phyloP scores from a whole-genome alignment of 2,113 vertebrate species.

The Ictidomys tridecemlineatus region DNA sequence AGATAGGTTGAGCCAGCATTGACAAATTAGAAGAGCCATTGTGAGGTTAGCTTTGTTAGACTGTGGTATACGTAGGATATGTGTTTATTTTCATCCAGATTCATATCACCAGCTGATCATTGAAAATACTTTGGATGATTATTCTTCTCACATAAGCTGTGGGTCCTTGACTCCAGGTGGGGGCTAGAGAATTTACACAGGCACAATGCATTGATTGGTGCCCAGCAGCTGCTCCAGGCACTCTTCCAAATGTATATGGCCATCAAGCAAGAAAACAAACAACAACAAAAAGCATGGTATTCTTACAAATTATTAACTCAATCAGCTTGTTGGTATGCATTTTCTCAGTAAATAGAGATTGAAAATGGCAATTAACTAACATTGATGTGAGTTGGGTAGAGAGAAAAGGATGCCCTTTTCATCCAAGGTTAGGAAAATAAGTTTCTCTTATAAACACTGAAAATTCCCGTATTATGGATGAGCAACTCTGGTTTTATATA shows the following conservation, averaged over 20 bases:
- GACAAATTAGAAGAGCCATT: background rate
- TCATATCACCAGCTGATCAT: background rate
- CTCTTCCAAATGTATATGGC: background rate
- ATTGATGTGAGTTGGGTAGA: background rate
- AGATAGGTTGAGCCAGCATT: too few relatives aligned
- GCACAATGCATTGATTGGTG: background rate
- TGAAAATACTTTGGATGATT: background rate
- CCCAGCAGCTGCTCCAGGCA: background rate
- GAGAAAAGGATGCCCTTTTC: background rate
- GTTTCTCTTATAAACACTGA: background rate
- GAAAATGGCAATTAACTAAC: background rate
- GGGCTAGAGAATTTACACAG: background rate
- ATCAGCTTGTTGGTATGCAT: background rate
- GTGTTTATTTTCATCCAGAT: background rate
- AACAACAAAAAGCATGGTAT: too few relatives aligned
- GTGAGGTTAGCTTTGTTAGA: background rate
- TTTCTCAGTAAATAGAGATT: background rate
- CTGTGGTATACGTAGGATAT: background rate
- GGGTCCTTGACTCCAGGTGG: background rate
- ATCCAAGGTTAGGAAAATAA: background rate
- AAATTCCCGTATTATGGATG: background rate
- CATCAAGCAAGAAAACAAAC: too few relatives aligned
- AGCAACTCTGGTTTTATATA: accelerated
- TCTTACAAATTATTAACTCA: background rate
- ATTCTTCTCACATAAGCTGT: background rate